Base-by-base conservation (phyloP, 2,797 vertebrate species). In the Pogonophryne albipinna region DNA sequence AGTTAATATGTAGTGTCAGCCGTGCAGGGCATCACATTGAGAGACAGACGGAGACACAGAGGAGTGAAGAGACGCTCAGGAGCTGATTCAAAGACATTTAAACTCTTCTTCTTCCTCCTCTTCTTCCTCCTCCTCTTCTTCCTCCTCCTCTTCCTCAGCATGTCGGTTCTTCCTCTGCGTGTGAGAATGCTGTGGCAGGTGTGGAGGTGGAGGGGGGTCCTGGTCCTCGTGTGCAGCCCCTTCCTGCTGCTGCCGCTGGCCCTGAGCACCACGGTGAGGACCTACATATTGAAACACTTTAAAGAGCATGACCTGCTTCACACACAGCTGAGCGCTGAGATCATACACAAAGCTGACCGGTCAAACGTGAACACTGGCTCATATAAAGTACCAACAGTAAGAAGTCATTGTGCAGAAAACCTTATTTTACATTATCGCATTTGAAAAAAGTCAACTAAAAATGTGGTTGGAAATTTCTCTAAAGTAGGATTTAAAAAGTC, bases 201-300 rank as follows among this genome's bases (percentile, higher is more conserved):
- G 23, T 93, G 87, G 93, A 93, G 85, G 78, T 88, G 87, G 88
- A 95, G 92, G 74, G 82, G 90, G 64, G 76, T 91, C 86, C 14
- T 94, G 23, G 31, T 96, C 71, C 88, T 98, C 27, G 55, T 95
- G 77, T 70, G 91, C 89, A 94, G 94, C 9, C 97, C 97, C 4
- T 69, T 98, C 55, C 60, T 97, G 77, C 91, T 97, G 71, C 91
- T 98, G 90, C 95, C 97, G 10, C 84, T 98, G 1, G 82, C 94
- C 0, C 41, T 96, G 74, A 69, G 93, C 74, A 94, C 95, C 74
- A 90, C 78, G 96, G 97, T 98, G 94, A 71, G 91, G 31, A 34
- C 3, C 23, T 3, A 23, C 23, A 23, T 23, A 23, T 23, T 23
- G 20, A 23, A 23, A 23, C 2, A 23, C 2, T 23, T 2, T 23